phyloP scores from a whole-genome alignment of 2,888 invertebrate species.

The Agrotis segetum region DNA sequence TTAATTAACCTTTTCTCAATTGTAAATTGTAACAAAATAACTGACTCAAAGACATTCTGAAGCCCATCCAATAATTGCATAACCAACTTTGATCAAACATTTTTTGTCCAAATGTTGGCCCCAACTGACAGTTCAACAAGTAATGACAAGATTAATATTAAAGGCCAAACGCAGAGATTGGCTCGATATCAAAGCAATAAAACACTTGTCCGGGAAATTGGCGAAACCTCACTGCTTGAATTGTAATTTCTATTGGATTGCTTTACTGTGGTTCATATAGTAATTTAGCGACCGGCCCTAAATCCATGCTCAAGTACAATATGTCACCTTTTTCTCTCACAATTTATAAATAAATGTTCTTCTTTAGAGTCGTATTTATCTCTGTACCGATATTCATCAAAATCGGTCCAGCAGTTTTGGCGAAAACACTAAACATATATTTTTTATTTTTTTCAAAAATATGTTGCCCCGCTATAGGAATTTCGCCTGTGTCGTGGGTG shows the following conservation, averaged over 20 bases:
- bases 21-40: neutral
- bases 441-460: too few relatives aligned
- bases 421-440: too few relatives aligned
- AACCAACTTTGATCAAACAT: slow-evolving; percentile 42
- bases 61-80: slow-evolving; percentile 40
- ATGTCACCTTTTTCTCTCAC: too few relatives aligned
- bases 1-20: neutral
- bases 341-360: too few relatives aligned
- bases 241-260: slow-evolving; percentile 41
- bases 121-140: slow-evolving; percentile 30
- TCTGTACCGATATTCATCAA: too few relatives aligned
- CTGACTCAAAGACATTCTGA: slow-evolving; percentile 14
- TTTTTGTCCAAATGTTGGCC: slow-evolving; percentile 41
- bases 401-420: too few relatives aligned
- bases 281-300: neutral
- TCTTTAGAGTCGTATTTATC: too few relatives aligned
- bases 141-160: slow-evolving; percentile 53
- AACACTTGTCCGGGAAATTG: slow-evolving; percentile 42
- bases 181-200: slow-evolving; percentile 53
- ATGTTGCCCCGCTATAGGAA: too few relatives aligned
- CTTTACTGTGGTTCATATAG: slow-evolving; percentile 9
- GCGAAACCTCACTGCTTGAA: slow-evolving; percentile 30
- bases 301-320: too few relatives aligned
- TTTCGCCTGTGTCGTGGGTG: too few relatives aligned
- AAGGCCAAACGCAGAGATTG: slow-evolving; percentile 42